phyloP scores from a whole-genome alignment of 2,113 vertebrate genomes.

The Pteropus alecto region DNA sequence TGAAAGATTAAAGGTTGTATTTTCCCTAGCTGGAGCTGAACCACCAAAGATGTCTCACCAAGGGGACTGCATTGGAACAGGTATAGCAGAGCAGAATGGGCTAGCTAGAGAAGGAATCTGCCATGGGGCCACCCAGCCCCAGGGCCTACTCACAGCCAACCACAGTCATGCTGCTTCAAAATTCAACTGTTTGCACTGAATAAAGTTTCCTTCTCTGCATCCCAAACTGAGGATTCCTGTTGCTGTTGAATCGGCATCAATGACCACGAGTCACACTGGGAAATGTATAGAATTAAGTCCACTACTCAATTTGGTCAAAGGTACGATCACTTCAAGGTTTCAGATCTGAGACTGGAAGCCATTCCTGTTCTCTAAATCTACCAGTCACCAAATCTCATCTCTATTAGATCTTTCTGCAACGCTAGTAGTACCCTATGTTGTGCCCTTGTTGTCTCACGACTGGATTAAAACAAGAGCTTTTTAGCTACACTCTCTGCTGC shows the following conservation, averaged over 20 bases:
- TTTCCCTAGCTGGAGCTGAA: background rate
- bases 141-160: background rate
- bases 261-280: background rate
- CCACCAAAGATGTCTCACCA: background rate
- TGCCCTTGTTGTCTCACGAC: background rate
- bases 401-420: background rate
- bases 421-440: background rate
- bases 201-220: background rate
- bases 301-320: slow-evolving; percentile 27
- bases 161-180: background rate
- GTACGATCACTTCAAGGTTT: background rate
- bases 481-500: background rate
- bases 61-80: background rate
- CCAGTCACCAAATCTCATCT: background rate
- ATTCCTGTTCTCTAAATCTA: background rate
- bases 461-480: background rate
- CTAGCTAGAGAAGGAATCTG: background rate
- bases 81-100: background rate
- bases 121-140: background rate
- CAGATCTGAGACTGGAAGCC: background rate
- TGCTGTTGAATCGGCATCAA: background rate
- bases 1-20: background rate
- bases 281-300: slow-evolving; percentile 8
- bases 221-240: background rate
- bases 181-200: background rate